Evolutionary conservation across 2,113 vertebrate genomes (phyloP).

Genomic region (Ranitomeya variabilis): DNA sequence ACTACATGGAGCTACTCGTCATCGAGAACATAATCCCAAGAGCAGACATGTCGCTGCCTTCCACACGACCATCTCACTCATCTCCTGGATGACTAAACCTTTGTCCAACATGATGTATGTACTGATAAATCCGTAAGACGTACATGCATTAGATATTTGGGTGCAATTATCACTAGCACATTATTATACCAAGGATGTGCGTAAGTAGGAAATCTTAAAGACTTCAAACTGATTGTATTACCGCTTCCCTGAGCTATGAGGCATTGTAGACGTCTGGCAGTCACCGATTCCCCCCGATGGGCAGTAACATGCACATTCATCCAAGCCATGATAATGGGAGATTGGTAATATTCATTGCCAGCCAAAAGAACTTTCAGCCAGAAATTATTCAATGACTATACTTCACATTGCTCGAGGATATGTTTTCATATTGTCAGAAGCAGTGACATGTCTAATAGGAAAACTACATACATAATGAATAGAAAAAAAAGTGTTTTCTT

Average conservation of each 20-base stretch:
- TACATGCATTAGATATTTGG: background rate
- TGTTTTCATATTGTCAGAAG: background rate
- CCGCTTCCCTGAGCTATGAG: background rate
- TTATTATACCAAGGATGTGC: background rate
- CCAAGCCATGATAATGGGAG: background rate
- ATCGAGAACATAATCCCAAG: background rate
- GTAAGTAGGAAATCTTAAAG: background rate
- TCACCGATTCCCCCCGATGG: no score
- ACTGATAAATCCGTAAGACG: background rate
- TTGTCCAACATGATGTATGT: background rate
- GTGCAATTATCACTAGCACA: background rate
- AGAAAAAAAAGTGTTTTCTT: background rate
- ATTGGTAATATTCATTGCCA: background rate
- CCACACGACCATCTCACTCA: background rate
- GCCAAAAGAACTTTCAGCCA: background rate
- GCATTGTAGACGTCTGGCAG: background rate
- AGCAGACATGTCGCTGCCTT: background rate
- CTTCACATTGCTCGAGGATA: background rate
- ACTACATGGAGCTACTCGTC: background rate
- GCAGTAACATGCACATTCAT: background rate
- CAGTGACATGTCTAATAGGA: background rate
- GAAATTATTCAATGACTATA: background rate
- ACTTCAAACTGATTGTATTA: background rate
- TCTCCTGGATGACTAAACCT: background rate
- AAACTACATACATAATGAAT: background rate